Conservation (phyloP, 1,140 invertebrate genomes). For the Maconellicoccus hirsutus region DNA sequence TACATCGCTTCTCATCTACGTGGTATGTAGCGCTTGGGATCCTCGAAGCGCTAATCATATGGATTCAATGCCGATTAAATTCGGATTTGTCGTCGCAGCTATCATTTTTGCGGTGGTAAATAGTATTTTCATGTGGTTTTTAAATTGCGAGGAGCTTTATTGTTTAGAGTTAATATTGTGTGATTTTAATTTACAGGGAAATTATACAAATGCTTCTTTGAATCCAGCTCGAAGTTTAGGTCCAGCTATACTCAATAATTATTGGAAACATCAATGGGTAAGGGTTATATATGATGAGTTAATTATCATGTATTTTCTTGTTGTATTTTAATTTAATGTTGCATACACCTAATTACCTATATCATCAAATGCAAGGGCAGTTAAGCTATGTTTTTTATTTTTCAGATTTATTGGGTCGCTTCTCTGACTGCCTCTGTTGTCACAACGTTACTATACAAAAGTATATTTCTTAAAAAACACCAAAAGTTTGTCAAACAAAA, state of each 20-base stretch:
- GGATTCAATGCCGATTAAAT: conserved; percentile 30
- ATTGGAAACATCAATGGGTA: conserved; percentile 63
- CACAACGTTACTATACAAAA: conserved; percentile 7
- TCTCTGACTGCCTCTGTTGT: background rate
- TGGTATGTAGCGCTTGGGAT: conserved; percentile 53
- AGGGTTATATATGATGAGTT: conserved; percentile 25
- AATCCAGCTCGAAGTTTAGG: conserved; percentile 68
- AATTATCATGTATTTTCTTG: too few relatives aligned
- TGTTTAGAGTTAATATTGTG: too few relatives aligned
- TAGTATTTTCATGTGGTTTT: background rate
- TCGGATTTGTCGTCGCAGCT: conserved; percentile 30
- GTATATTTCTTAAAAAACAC: background rate
- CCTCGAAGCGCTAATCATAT: conserved; percentile 39
- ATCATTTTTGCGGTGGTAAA: conserved; percentile 30
- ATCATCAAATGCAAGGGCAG: too few relatives aligned
- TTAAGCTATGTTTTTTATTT: background rate
- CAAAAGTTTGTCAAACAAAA: background rate
- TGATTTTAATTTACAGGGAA: conserved; percentile 47
- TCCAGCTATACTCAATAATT: conserved; percentile 55
- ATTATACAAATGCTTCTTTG: conserved; percentile 62
- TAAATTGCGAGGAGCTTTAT: too few relatives aligned
- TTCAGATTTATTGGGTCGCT: background rate
- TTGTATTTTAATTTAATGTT: too few relatives aligned
- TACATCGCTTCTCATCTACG: conserved; percentile 45
- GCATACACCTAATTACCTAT: too few relatives aligned